Evolutionary conservation across 2,797 vertebrate genomes (phyloP).

Genomic region (Kryptolebias ocellatus): DNA sequence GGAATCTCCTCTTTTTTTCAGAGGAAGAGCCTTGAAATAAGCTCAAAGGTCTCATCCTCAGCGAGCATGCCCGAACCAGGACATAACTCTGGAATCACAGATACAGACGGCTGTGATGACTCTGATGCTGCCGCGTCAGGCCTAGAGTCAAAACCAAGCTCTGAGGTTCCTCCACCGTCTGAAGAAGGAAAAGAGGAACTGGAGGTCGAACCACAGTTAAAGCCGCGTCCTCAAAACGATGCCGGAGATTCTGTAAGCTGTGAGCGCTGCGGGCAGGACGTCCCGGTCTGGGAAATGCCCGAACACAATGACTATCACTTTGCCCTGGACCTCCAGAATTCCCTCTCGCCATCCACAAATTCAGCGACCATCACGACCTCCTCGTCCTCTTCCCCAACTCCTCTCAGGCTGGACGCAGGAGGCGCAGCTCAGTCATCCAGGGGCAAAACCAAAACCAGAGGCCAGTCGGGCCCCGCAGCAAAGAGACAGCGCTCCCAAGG

Average conservation of each 20-base stretch:
- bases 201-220: neutral
- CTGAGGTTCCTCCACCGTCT: conserved; percentile 6
- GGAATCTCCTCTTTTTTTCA: conserved; percentile 78
- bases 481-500: conserved; percentile 82
- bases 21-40: conserved; percentile 67
- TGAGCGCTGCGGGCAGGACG: conserved; percentile 85
- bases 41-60: neutral
- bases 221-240: neutral
- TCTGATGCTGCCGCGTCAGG: neutral
- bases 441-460: conserved; percentile 83
- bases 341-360: conserved; percentile 71
- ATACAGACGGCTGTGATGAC: conserved; percentile 4
- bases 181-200: conserved; percentile 25
- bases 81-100: neutral
- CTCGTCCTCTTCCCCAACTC: conserved; percentile 25
- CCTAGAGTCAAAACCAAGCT: neutral
- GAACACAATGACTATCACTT: conserved; percentile 96
- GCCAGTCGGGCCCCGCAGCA: conserved; percentile 72
- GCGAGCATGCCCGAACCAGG: conserved; percentile 11
- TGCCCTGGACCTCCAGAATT: conserved; percentile 91
- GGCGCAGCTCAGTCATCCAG: conserved; percentile 25
- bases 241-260: conserved; percentile 81
- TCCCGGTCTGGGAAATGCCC: conserved; percentile 91
- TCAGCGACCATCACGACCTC: conserved; percentile 31
- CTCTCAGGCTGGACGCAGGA: conserved; percentile 53